Conservation (phyloP, 2,113 vertebrate species). For the Chionomys nivalis region DNA sequence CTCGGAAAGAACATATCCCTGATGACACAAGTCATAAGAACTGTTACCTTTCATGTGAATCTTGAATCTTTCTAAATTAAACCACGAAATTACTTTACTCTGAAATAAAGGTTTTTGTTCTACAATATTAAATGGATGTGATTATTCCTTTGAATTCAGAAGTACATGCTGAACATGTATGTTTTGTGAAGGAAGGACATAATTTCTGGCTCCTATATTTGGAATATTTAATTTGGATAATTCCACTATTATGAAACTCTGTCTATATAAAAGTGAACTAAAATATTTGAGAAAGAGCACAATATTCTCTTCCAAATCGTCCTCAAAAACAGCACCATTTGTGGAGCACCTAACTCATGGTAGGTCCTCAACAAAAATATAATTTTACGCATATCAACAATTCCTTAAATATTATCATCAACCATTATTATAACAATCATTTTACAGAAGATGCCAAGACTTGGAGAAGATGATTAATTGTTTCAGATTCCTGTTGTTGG, state of each 20-base stretch:
- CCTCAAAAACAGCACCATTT: not conserved
- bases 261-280: not conserved
- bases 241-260: not conserved
- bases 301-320: not conserved
- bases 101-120: not conserved
- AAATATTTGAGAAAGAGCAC: not conserved
- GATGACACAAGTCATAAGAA: not conserved
- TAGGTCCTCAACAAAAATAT: no score
- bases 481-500: not conserved
- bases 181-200: not conserved
- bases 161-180: not conserved
- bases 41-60: not conserved
- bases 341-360: not conserved
- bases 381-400: not conserved
- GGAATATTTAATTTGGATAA: not conserved
- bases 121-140: not conserved
- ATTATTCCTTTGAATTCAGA: slow-evolving; percentile 23
- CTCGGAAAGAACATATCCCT: not conserved
- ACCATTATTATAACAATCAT: not conserved
- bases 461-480: not conserved
- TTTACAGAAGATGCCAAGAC: slow-evolving; percentile 5
- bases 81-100: slow-evolving; percentile 14
- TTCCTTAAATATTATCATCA: not conserved
- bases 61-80: slow-evolving; percentile 37
- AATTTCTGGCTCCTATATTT: not conserved